Percentiles rank a stretch among this genome's conserved stretches.
These are phyloP conservation scores for Oncorhynchus mykiss DNA, from an alignment of 2,113 vertebrate genomes.

Conservation along the genomic window DNA sequence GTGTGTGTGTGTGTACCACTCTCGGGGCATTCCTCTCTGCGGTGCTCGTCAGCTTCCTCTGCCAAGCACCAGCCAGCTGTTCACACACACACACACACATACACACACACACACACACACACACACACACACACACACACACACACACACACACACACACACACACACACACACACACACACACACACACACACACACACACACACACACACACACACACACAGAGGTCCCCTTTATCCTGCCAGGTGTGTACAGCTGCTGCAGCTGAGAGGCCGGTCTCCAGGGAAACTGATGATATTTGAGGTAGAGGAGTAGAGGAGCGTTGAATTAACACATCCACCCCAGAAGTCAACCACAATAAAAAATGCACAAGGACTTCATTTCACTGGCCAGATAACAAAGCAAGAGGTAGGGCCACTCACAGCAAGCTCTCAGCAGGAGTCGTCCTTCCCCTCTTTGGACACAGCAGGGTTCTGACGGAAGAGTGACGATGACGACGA, in stretches of 20 bases:
- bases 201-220: no score
- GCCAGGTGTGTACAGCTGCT: constrained; percentile 47
- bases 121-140: no score
- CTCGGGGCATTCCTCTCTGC: constrained; percentile 30
- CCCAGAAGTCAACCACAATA: constrained; percentile 39
- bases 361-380: constrained; percentile 34
- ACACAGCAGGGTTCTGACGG: no score
- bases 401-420: background rate
- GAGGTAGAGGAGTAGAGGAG: constrained; percentile 24
- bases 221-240: constrained; percentile 17
- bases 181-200: no score
- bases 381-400: background rate
- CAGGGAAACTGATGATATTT: constrained; percentile 50
- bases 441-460: no score
- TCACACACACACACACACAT: constrained; percentile 33
- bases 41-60: constrained; percentile 24
- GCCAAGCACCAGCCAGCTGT: constrained; percentile 61
- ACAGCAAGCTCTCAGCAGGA: background rate
- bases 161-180: constrained; percentile 1
- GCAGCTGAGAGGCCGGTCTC: constrained; percentile 37
- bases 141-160: constrained; percentile 16
- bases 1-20: constrained; percentile 7
- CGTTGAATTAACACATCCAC: background rate
- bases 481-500: no score
- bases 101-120: no score